phyloP scores from a whole-genome alignment of 2,113 vertebrate species.

The Taurulus bubalis region DNA sequence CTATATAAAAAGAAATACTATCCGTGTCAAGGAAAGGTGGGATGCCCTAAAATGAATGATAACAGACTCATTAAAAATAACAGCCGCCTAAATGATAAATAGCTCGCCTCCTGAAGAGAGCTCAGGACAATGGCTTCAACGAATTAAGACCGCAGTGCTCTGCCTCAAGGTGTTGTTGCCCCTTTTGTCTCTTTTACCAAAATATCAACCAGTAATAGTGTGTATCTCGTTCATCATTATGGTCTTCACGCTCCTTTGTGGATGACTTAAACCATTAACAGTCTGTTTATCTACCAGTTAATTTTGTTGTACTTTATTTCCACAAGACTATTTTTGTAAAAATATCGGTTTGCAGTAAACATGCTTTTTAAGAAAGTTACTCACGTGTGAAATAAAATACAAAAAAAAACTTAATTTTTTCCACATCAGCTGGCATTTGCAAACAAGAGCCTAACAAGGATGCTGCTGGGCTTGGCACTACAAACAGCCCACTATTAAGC shows the following conservation, averaged over 20 bases:
- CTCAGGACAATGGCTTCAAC: conserved; percentile 80
- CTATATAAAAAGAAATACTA: conserved; percentile 89
- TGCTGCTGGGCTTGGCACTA: conserved; percentile 46
- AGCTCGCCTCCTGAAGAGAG: conserved; percentile 80
- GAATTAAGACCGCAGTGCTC: conserved; percentile 80
- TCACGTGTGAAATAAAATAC: conserved; percentile 44
- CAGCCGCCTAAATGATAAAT: conserved; percentile 85
- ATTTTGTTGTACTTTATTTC: conserved; percentile 19
- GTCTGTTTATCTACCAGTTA: neutral
- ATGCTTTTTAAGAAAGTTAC: conserved; percentile 49
- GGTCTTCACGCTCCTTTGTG: conserved; percentile 21
- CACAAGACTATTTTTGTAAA: neutral
- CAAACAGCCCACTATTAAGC: conserved; percentile 57
- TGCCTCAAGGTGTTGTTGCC: conserved; percentile 74
- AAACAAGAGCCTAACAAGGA: conserved; percentile 60
- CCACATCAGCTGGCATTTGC: conserved; percentile 58
- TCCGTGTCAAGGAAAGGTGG: conserved; percentile 87
- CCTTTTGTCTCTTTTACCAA: conserved; percentile 56
- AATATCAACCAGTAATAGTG: conserved; percentile 65
- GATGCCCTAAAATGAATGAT: conserved; percentile 89
- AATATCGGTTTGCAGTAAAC: conserved; percentile 1
- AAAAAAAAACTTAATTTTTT: conserved; percentile 56
- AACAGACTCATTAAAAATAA: conserved; percentile 91
- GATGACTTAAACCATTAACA: conserved; percentile 10
- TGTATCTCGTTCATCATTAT: conserved; percentile 52